phyloP scores from a whole-genome alignment of 30 jellyfish, hydroid and myxozoan genomes.

The Turritopsis rubra region DNA sequence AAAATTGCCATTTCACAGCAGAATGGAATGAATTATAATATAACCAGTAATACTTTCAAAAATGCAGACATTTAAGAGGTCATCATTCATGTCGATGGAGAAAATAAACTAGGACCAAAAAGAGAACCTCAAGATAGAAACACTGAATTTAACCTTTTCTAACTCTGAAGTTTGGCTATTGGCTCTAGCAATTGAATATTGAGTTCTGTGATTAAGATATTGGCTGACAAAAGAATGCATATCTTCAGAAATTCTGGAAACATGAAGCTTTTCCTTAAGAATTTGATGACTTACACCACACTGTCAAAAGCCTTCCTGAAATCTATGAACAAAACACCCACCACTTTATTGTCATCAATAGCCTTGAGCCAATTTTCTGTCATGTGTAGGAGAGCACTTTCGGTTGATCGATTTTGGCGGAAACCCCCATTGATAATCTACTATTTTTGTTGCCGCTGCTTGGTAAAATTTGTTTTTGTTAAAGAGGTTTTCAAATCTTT shows the following conservation, averaged over 20 bases:
- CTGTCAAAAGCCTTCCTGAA: constrained; percentile 50
- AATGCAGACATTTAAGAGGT: too few species aligned
- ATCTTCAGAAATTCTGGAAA: neutral
- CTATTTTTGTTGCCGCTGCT: too few species aligned
- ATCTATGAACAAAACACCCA: constrained; percentile 39
- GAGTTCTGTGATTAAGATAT: neutral
- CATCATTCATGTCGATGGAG: neutral
- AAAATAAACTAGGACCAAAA: neutral
- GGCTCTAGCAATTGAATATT: neutral
- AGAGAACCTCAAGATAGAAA: neutral
- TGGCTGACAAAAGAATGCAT: neutral
- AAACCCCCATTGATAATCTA: constrained; percentile 50
- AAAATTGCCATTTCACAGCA: too few species aligned
- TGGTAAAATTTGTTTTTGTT: too few species aligned
- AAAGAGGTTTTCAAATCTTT: too few species aligned
- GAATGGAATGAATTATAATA: too few species aligned
- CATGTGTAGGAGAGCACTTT: constrained; percentile 31
- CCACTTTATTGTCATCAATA: constrained; percentile 23
- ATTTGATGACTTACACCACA: constrained; percentile 16
- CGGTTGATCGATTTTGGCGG: constrained; percentile 38
- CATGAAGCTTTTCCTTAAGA: too few species aligned
- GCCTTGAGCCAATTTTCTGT: constrained; percentile 41
- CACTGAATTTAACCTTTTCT: neutral
- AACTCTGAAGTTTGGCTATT: neutral
- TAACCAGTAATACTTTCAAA: too few species aligned